phyloP scores from a whole-genome alignment of 2,113 vertebrate genomes.

The Peromyscus polionotus region DNA sequence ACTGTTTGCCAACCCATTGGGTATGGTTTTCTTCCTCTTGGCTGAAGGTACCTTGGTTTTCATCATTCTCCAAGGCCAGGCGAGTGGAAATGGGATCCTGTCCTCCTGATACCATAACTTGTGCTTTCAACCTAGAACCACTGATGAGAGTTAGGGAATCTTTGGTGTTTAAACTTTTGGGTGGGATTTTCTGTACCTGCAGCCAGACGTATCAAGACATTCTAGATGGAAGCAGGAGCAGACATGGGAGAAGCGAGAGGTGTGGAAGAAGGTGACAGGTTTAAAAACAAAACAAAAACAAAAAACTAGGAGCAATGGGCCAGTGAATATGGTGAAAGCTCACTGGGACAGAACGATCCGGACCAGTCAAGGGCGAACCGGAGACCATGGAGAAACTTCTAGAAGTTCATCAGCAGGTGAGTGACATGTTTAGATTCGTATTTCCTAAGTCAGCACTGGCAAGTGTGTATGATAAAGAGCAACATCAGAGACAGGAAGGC shows the following conservation, averaged over 20 bases:
- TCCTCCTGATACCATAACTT: not conserved
- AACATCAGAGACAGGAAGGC: not conserved
- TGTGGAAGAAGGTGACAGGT: not conserved
- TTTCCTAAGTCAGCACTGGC: not conserved
- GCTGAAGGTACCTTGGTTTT: not conserved
- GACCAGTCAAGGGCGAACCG: not conserved
- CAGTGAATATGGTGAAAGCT: not conserved
- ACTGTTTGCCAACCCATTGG: not conserved
- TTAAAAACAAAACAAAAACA: not conserved
- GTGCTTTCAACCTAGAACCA: not conserved
- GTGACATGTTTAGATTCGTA: not conserved
- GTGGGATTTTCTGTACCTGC: not conserved
- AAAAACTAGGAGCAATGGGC: not conserved
- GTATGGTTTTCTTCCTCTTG: not conserved
- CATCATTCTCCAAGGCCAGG: not conserved
- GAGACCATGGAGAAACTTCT: not conserved
- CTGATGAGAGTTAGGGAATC: not conserved
- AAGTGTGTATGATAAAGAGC: not conserved
- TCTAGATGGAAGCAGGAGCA: not conserved
- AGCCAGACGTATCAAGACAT: not conserved
- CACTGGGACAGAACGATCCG: rapidly evolving
- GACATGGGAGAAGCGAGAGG: not conserved
- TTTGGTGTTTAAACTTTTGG: not conserved
- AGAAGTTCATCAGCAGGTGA: not conserved
- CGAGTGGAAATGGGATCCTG: not conserved